A percentile compares a stretch with the other conserved stretches of the same genome.
Evolutionary conservation across 1,140 invertebrate species (phyloP).

Genomic region (Vollenhovia emeryi): DNA sequence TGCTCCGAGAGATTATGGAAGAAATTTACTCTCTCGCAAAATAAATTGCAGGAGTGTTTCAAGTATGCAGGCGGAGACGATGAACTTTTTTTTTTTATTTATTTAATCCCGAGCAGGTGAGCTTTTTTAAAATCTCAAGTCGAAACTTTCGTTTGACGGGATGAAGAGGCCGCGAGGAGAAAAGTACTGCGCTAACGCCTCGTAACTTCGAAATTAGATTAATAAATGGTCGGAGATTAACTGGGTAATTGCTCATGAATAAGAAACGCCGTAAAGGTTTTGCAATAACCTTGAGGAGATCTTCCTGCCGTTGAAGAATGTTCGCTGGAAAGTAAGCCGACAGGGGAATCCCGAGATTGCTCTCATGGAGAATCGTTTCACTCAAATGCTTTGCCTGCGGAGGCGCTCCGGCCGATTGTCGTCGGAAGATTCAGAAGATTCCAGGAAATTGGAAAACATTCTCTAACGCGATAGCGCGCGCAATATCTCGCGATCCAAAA

Average conservation of each 20-base stretch:
- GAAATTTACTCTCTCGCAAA: not conserved
- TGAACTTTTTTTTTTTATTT: not conserved
- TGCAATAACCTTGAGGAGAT: not conserved
- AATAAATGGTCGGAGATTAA: not conserved
- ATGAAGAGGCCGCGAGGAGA: not conserved
- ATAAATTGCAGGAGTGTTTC: not conserved
- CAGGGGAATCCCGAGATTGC: constrained; percentile 27
- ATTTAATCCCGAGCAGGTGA: not conserved
- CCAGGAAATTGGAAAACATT: not conserved
- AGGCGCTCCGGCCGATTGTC: not conserved
- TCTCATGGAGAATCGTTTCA: constrained; percentile 8
- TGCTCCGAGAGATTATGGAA: not conserved
- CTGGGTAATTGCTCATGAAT: not conserved
- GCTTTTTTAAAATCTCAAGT: not conserved
- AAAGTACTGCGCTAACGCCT: not conserved
- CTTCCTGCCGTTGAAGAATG: not conserved
- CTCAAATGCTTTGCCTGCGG: not conserved
- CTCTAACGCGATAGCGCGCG: not conserved
- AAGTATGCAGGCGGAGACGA: too few relatives aligned
- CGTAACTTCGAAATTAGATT: not conserved
- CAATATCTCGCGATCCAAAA: not conserved
- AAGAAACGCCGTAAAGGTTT: not conserved
- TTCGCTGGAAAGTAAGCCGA: not conserved
- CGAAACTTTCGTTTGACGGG: not conserved
- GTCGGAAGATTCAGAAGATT: not conserved